Base-by-base conservation (phyloP, 2,797 vertebrate genomes). In the Synaphobranchus kaupii region DNA sequence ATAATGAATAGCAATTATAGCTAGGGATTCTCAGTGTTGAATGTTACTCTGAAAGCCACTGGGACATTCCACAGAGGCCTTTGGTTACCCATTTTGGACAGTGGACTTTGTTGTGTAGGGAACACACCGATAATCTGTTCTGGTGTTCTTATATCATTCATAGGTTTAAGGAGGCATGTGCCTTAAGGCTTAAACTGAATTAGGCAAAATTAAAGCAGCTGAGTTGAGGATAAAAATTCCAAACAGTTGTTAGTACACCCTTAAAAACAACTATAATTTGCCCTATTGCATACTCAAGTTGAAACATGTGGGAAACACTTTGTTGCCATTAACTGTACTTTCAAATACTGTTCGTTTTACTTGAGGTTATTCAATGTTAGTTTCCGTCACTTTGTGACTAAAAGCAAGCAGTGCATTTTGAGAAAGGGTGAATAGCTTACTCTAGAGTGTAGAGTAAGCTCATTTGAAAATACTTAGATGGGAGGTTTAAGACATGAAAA, bases 171-270 rank as follows among this genome's bases (percentile, higher is more conserved):
- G 90, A 93, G 93, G 93, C 93, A 93, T 91, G 89, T 90, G 93
- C 93, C 93, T 94, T 94, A 95, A 95, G 94, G 93, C 90, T 86
- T 90, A 92, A 95, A 92, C 84, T 89, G 86, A 93, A 93, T 90
- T 88, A 91, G 89, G 89, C 87, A 90, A 92, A 92, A 89, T 90
- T n/a, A 91, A 31, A 83, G 54, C 54, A 84, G 58, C 83, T 20
- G 17, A 63, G 22, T 20, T 34, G n/a, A 12, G 31, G 20, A 60
- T 44, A 44, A 63, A 44, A 44, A 80, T 80, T 80, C 47, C 44
- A 80, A 80, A 48, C 47, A 25, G 76, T 76, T 76, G 76, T 48
- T 20, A 80, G 39, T n/a, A 80, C 8, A 13, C 13, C 15, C 39
- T 48, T 48, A n/a, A 44, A 78, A 78, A 80, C 3, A 48, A 80